Evolutionary conservation across 2,888 invertebrate species (phyloP), one percentile per base, ranked within the genome.

Genomic region (Rambutsinella grinnellia): DNA sequence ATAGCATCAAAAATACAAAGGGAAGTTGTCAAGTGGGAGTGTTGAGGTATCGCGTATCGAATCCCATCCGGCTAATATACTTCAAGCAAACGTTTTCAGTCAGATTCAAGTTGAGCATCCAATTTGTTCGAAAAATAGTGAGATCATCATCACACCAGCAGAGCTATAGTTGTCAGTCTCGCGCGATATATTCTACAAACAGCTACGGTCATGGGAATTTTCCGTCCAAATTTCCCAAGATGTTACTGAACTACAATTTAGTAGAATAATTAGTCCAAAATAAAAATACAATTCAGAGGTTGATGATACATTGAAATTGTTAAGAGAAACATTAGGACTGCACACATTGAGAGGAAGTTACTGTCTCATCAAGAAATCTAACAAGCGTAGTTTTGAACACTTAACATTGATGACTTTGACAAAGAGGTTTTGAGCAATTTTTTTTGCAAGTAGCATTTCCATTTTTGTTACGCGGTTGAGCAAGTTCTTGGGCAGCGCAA

Each of bases 191-290:
- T 27, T 56, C 24, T 23, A 56, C 19, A 13, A 56, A 24, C 66
- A 66, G 66, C 66, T 76, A 76, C 69, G 76, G 69, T 69, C 68
- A 76, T 76, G 76, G 44, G 76, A 76, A 76, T 21, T 76, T 76
- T 76, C 76, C 76, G 58, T 76, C 76, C 76, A 69, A 26, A 63
- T 76, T 76, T 76, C 76, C 76, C 76, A 76, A 76, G 76, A 76
- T 76, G 76, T 76, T 76, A 76, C 76, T 69, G 76, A 76, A 76
- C 76, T 76, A 76, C 76, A 76, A 76, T 76, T 69, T 70, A 56
- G 65, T 69, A 76, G n/a, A n/a, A 76, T 58, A 76, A 76, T 76
- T 76, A 76, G 76, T 62, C 75, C n/a, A n/a, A 75, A 75, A 72
- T 57, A 63, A 68, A 75, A 63, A 75, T 23, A 56, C 10, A 62